Percentiles rank a stretch among this genome's conserved stretches.
These are phyloP conservation scores for Cossypha caffra DNA, from an alignment of 2,797 vertebrate genomes.

Conservation along the genomic window DNA sequence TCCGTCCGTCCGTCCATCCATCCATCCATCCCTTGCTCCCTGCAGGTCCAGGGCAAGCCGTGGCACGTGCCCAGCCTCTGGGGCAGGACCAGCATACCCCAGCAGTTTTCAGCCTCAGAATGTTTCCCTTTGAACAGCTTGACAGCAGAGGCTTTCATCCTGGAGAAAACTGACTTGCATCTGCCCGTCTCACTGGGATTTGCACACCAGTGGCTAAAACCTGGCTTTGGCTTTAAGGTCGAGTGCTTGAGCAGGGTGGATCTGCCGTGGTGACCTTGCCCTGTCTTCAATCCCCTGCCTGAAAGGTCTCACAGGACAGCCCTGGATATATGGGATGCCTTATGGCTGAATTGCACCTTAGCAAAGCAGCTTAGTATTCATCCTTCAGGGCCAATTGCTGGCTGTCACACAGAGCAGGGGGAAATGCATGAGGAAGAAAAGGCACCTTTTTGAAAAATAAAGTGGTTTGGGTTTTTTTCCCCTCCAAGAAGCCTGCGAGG, in stretches of 20 bases:
- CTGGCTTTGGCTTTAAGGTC: not conserved
- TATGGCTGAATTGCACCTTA: not conserved
- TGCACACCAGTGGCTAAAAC: not conserved
- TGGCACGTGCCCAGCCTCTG: not conserved
- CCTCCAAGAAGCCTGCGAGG: not conserved
- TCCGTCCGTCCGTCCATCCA: not conserved
- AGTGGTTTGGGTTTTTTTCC: not conserved
- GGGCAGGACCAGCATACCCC: not conserved
- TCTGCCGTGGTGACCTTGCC: not conserved
- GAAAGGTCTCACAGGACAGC: not conserved
- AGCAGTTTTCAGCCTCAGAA: not conserved
- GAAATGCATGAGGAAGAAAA: conserved; percentile 7
- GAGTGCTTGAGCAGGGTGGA: not conserved
- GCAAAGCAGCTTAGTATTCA: conserved; percentile 27
- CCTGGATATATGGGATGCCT: not conserved
- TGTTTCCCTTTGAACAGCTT: not conserved
- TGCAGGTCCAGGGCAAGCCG: too few relatives aligned
- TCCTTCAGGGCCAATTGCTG: not conserved
- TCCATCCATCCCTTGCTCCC: not conserved
- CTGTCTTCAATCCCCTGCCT: not conserved
- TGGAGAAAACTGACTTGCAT: not conserved
- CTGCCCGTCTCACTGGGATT: not conserved
- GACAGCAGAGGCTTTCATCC: not conserved
- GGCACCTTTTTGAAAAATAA: not conserved
- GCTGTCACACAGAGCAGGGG: not conserved